Percentiles rank a stretch among this genome's conserved stretches.
Conservation (phyloP, 2,797 vertebrate genomes). For the Cynodonichthys magdalenae region DNA sequence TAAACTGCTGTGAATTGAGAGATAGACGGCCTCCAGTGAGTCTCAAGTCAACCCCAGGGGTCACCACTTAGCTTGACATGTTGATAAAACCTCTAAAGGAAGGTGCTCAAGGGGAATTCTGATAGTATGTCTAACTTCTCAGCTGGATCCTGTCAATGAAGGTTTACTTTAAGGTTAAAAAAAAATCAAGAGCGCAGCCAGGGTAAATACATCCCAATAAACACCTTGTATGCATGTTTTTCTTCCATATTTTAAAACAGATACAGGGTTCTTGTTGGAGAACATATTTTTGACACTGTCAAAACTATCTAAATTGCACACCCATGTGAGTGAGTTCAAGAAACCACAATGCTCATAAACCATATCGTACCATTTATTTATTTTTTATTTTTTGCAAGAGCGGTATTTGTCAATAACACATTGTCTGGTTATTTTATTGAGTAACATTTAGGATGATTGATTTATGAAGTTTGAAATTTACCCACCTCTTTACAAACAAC, state of each 20-base stretch:
- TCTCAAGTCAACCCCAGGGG: no score
- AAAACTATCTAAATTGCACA: neutral
- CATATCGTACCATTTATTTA: neutral
- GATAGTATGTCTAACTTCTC: neutral
- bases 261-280: no score
- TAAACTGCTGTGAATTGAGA: no score
- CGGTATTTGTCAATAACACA: slow-evolving; percentile 2
- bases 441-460: neutral
- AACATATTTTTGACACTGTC: neutral
- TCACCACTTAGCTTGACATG: no score
- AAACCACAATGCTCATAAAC: neutral
- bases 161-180: no score
- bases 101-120: neutral
- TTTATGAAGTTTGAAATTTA: slow-evolving; percentile 1
- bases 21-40: no score
- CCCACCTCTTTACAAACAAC: slow-evolving; percentile 4
- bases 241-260: no score
- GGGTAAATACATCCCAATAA: no score
- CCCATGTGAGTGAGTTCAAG: neutral
- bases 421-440: neutral
- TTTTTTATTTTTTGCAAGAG: slow-evolving; percentile 3
- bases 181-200: no score
- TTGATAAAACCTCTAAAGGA: no score
- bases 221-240: no score
- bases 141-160: neutral